These are phyloP conservation scores for Pipistrellus kuhlii DNA, from an alignment of 2,797 vertebrate species.

Conservation along the genomic window DNA sequence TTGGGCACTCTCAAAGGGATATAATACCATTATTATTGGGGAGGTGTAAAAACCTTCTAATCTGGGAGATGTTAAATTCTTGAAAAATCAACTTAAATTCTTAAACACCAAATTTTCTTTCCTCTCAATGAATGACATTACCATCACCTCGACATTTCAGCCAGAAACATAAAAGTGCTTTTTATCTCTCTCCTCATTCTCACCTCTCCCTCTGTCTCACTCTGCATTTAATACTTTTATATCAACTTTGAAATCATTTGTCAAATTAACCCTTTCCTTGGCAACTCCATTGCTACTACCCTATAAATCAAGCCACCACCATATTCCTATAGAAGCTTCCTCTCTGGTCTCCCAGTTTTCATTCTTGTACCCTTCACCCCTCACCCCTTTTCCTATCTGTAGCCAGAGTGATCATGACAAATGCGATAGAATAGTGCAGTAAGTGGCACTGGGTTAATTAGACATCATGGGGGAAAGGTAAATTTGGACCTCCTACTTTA, in stretches of 20 bases:
- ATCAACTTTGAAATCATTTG: background rate
- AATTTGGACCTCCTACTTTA: background rate
- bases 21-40: background rate
- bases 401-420: background rate
- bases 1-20: background rate
- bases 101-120: background rate
- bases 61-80: background rate
- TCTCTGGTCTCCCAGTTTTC: background rate
- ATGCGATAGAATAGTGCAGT: background rate
- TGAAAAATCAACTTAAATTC: background rate
- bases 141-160: background rate
- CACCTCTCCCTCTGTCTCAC: background rate
- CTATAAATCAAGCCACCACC: background rate
- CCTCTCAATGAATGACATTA: background rate
- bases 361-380: background rate
- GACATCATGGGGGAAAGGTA: background rate
- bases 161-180: background rate
- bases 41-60: background rate
- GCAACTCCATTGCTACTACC: background rate
- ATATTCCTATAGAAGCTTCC: background rate
- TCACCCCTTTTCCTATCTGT: background rate
- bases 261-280: background rate
- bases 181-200: background rate
- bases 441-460: background rate
- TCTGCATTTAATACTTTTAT: background rate